Base-by-base conservation (phyloP, 2,113 vertebrate genomes). In the Penelope pileata region DNA sequence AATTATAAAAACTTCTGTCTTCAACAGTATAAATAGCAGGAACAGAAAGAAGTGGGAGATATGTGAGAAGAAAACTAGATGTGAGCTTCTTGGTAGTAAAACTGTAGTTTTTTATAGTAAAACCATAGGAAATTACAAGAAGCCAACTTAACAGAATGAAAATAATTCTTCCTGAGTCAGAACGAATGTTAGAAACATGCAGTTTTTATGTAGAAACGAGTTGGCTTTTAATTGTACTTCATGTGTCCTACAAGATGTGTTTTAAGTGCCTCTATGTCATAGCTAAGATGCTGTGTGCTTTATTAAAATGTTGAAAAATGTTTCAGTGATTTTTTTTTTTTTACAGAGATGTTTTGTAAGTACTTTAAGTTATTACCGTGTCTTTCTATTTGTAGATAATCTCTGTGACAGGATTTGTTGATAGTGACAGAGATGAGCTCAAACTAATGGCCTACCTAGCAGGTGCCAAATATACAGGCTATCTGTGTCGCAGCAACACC, bases 371-470 rank as follows among this genome's bases (percentile, higher is more conserved):
- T 92, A 21, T 47, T 66, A 64, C 10, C 17, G 18, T 47, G n/a
- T 83, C 63, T 72, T 75, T 90, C 56, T 85, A 1, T 53, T 40
- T 79, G 29, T 92, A 99, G 99, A 99, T 99, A 42, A 98, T 99
- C 91, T 99, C 99, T 3, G 98, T 99, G 96, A 99, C 99, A 3
- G 99, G 99, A 29, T 99, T 99, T 91, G 97, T 99, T 83, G 99
- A 99, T 18, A 98, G 98, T 26, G 99, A 99, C 97, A 97, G 99
- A 93, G 99, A 99, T 69, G 99, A 99, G 96, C 97, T 99, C 76
- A 99, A 99, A 96, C 91, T 99, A 51, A 99, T 99, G 99, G 98
- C 99, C 5, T 99, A 99, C 94, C 96, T 99, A 88, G 98, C 99
- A 15, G 99, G 99, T 13, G 98, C 99, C 94, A 98, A 99, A 36